Conservation (phyloP, 2,888 invertebrate species). For the Drosophila prostipennis region DNA sequence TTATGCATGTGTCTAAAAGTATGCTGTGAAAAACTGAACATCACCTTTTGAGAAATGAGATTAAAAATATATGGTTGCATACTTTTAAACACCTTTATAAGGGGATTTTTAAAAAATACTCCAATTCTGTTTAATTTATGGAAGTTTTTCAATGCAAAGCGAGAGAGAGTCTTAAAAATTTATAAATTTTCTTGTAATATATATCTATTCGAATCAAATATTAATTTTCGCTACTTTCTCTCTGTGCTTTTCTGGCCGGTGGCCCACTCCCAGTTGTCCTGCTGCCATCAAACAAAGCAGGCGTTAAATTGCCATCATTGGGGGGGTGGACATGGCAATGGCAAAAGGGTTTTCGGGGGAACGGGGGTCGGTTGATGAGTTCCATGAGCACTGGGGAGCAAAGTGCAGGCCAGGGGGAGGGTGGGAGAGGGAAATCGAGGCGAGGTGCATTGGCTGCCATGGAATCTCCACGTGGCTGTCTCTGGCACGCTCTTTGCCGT, state of each 20-base stretch:
- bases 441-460: constrained; percentile 1
- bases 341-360: not conserved
- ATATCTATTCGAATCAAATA: too few species aligned
- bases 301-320: constrained; percentile 66
- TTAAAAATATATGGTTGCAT: not conserved
- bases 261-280: constrained; percentile 21
- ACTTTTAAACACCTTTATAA: not conserved
- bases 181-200: too few species aligned
- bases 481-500: constrained; percentile 50
- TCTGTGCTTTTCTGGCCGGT: constrained; percentile 7
- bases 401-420: not conserved
- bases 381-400: not conserved
- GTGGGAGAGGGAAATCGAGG: not conserved
- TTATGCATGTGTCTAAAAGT: too few species aligned
- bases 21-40: too few species aligned
- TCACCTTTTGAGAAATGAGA: too few species aligned
- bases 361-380: not conserved
- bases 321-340: not conserved
- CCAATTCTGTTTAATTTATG: too few species aligned
- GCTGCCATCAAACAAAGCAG: constrained; percentile 49
- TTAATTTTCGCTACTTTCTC: not conserved
- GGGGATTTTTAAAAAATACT: too few species aligned
- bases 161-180: too few species aligned
- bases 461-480: constrained; percentile 24
- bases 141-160: too few species aligned